A percentile compares a stretch with the other conserved stretches of the same genome.
Conservation (phyloP, 1,140 invertebrate genomes). For the Drosophila bocki region DNA sequence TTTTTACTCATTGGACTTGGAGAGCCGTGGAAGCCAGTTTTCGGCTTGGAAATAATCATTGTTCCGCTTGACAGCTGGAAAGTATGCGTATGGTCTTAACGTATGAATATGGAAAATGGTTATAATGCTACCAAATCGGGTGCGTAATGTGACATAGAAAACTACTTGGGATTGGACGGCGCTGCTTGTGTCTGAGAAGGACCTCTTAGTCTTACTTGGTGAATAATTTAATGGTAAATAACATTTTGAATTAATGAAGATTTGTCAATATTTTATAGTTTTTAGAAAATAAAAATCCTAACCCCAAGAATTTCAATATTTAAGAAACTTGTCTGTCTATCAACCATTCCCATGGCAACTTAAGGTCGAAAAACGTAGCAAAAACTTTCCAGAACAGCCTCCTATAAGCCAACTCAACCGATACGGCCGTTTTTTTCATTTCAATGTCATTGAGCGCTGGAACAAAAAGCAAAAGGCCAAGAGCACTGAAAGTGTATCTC, state of each 20-base stretch:
- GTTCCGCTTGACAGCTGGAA: constrained; percentile 66
- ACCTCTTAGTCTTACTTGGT: neutral
- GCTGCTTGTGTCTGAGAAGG: neutral
- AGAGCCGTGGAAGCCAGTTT: constrained; percentile 44
- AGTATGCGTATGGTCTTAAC: constrained; percentile 63
- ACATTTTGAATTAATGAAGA: neutral
- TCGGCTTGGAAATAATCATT: constrained; percentile 72
- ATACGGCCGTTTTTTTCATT: constrained; percentile 33
- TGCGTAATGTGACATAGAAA: constrained; percentile 63
- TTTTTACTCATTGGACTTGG: constrained; percentile 45
- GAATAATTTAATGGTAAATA: neutral
- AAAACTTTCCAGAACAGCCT: constrained; percentile 26
- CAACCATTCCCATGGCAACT: constrained; percentile 5
- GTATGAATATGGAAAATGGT: constrained; percentile 59
- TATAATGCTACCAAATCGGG: constrained; percentile 64
- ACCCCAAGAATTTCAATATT: neutral
- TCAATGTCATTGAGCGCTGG: constrained; percentile 65
- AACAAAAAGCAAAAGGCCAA: constrained; percentile 49
- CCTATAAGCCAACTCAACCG: constrained; percentile 29
- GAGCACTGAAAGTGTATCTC: constrained; percentile 50
- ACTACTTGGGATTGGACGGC: constrained; percentile 47
- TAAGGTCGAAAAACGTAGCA: constrained; percentile 11
- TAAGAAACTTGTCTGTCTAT: neutral
- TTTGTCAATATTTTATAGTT: neutral
- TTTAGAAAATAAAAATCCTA: neutral